phyloP scores from a whole-genome alignment of 1,140 invertebrate genomes.

The Liolophura sinensis region DNA sequence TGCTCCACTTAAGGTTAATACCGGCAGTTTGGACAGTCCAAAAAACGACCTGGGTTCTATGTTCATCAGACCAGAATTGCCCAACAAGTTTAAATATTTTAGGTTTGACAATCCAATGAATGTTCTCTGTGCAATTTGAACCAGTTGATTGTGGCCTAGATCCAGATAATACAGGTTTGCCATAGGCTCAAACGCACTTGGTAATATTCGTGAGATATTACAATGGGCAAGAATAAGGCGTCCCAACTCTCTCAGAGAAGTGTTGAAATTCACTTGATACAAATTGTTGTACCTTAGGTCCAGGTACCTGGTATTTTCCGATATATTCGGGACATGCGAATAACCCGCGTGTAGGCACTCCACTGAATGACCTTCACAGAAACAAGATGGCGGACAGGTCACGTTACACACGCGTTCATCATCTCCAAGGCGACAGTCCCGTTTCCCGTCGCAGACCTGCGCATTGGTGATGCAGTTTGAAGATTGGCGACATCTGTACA shows the following conservation, averaged over 20 bases:
- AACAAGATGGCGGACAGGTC: conserved; percentile 47
- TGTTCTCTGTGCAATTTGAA: background rate
- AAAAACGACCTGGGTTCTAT: background rate
- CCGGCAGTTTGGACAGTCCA: background rate
- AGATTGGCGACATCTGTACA: conserved; percentile 8
- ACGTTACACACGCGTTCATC: conserved; percentile 17
- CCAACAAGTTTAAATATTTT: conserved; percentile 2
- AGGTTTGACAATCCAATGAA: conserved; percentile 7
- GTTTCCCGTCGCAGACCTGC: conserved; percentile 7
- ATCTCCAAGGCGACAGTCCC: conserved; percentile 14
- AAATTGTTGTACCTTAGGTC: background rate
- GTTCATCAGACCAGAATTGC: conserved; percentile 1
- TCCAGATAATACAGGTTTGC: conserved; percentile 9
- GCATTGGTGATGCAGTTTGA: conserved; percentile 7
- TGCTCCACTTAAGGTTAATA: conserved; percentile 4
- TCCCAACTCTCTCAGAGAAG: conserved; percentile 2
- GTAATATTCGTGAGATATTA: background rate
- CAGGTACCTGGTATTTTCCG: background rate
- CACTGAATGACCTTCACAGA: conserved; percentile 8
- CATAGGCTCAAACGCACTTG: background rate
- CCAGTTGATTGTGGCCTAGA: conserved; percentile 11
- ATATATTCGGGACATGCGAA: background rate
- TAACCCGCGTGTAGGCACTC: conserved; percentile 3
- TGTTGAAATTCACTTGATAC: background rate
- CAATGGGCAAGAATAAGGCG: background rate